Evolutionary conservation across 2,113 vertebrate genomes (phyloP), one percentile per base, ranked within the genome.

Genomic region (Actenoides lindsayi): DNA sequence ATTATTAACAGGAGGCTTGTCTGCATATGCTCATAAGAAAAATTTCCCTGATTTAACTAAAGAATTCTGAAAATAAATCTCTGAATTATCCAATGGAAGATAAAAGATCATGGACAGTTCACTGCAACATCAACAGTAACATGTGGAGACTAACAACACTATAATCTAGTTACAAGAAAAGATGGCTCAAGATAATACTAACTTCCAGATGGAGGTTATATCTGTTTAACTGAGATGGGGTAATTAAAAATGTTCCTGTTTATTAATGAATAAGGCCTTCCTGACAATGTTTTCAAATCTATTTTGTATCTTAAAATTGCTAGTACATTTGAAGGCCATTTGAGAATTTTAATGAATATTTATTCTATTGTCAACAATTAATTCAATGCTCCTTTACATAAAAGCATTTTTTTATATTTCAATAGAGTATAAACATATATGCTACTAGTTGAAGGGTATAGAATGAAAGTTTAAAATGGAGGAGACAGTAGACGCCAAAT

Each of bases 401-500:
- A 60, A 71, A 71, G 5, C 0, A 3, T 23, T 33, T 63, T 62
- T 60, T 46, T 46, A 48, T 27, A 27, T 42, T 65, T 13, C 20
- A 83, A 16, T 21, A 51, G 2, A 33, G 1, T 33, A 24, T 30
- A 83, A 81, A 77, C 2, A 2, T 14, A 18, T 77, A 33, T 27
- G 18, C 2, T 37, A 64, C 8, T 27, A 24, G 16, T 39, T 77
- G 16, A 7, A 39, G 6, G 14, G 6, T 42, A 57, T 53, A 77
- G 10, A 4, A 53, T 15, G 20, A 53, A 84, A 68, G 6, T 48
- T 83, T 42, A 23, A 73, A 80, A 24, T 35, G 5, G 9, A 59
- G 10, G 14, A 67, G 35, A 57, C 0, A 31, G 13, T 31, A 48
- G 6, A 63, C 1, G 25, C 4, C 6, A 53, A 3, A 11, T 74